These are phyloP conservation scores for Vanessa cardui DNA, from an alignment of 2,888 invertebrate species.

Conservation along the genomic window DNA sequence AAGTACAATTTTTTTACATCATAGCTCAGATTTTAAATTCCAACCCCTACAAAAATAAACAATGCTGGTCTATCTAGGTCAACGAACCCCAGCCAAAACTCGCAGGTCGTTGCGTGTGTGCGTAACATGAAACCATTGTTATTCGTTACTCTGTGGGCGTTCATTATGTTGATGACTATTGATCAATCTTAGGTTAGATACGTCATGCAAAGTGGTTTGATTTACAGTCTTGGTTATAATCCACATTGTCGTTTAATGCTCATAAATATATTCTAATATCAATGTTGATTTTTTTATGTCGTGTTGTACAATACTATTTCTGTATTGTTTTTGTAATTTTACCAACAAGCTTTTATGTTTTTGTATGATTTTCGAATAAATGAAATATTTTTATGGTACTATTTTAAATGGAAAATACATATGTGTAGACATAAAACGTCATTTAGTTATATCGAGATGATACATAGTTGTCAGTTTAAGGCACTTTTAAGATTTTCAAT, in stretches of 20 bases:
- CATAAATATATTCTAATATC: too few relatives aligned
- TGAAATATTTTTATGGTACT: neutral
- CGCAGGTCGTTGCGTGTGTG: conserved; percentile 32
- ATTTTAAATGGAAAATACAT: too few relatives aligned
- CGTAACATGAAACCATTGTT: conserved; percentile 21
- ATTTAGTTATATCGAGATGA: too few relatives aligned
- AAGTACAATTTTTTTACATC: conserved; percentile 12
- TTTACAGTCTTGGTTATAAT: conserved; percentile 1
- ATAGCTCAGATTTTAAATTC: conserved; percentile 27
- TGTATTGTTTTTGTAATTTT: neutral
- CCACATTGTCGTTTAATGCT: neutral
- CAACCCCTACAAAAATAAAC: conserved; percentile 39
- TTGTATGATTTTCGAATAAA: neutral
- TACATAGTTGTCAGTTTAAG: neutral
- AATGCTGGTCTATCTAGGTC: conserved; percentile 40
- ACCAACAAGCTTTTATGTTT: neutral
- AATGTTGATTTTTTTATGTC: too few relatives aligned
- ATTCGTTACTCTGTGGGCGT: conserved; percentile 40
- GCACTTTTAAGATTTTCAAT: neutral
- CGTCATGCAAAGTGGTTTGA: conserved; percentile 38
- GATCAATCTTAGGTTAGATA: conserved; percentile 55
- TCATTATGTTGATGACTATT: conserved; percentile 50
- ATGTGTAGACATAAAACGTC: too few relatives aligned
- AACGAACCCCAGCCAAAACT: conserved; percentile 41
- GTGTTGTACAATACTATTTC: neutral